Conservation (phyloP, 1,140 invertebrate species). For the Zeugodacus cucurbitae region DNA sequence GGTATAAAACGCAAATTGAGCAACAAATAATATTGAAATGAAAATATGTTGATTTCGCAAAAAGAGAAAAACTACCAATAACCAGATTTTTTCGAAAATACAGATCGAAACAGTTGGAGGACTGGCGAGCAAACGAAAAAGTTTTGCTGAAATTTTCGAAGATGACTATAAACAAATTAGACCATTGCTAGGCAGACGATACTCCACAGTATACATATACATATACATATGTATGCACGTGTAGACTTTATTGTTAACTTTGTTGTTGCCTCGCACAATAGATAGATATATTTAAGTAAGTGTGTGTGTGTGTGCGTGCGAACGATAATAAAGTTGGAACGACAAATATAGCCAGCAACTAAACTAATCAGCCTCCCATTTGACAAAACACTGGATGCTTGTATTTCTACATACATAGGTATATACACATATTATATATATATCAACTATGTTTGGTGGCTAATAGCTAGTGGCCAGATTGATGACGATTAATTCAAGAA, state of each 20-base stretch:
- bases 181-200: background rate
- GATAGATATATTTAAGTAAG: background rate
- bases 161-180: background rate
- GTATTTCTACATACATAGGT: background rate
- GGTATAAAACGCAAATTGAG: background rate
- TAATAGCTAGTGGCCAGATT: background rate
- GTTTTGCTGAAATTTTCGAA: background rate
- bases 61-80: background rate
- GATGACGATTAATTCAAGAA: background rate
- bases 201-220: background rate
- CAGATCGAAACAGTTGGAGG: background rate
- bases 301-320: background rate
- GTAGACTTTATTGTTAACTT: too few species aligned
- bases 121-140: background rate
- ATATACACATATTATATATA: too few species aligned
- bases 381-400: background rate
- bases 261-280: too few species aligned
- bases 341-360: background rate
- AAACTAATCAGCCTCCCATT: background rate
- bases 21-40: background rate
- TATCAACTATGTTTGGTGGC: background rate
- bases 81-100: constrained; percentile 2
- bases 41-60: background rate
- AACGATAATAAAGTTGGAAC: background rate
- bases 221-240: background rate